Base-by-base conservation (phyloP, 2,113 vertebrate genomes). In the Acanthochromis polyacanthus region DNA sequence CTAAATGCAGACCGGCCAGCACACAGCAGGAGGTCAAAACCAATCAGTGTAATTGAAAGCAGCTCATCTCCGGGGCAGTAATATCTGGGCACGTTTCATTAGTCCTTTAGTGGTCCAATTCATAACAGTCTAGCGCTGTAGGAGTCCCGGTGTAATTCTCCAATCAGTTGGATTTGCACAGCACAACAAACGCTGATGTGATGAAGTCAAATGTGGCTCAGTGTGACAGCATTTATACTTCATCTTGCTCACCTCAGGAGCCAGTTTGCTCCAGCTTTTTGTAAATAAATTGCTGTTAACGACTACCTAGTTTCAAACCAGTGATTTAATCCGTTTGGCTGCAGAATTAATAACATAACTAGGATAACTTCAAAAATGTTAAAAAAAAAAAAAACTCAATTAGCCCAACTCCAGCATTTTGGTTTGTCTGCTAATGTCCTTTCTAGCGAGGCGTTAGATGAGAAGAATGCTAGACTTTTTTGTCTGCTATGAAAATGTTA, bases 31-130 rank as follows among this genome's bases (percentile, higher is more conserved):
- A 76, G 40, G 67, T 75, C 63, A 62, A 88, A 89, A 90, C 81
- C 84, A 92, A 92, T 92, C 83, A 85, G 85, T 78, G 58, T 91
- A 90, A 91, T 88, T 92, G 89, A 89, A 91, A 92, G 83, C 30
- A 52, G 71, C 88, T 84, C 84, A 88, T 91, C 90, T 92, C 83
- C 69, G 19, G 83, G 86, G 84, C 82, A 76, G 81, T 80, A 60
- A 87, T 90, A 92, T 90, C 53, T 52, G 66, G 72, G 72, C 84
- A 84, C 46, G 86, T 88, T 89, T 92, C 85, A 93, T 92, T 92
- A 92, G 93, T 91, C 84, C 89, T 91, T 75, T 52, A 86, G 78
- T 43, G 71, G 74, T 88, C 75, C 84, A 86, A 84, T 89, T 91
- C 86, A 91, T 80, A 85, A 88, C 69, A 71, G 71, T 70, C 74